Evolutionary conservation across 2,797 vertebrate species (phyloP).

Genomic region (Gambusia yucatana): DNA sequence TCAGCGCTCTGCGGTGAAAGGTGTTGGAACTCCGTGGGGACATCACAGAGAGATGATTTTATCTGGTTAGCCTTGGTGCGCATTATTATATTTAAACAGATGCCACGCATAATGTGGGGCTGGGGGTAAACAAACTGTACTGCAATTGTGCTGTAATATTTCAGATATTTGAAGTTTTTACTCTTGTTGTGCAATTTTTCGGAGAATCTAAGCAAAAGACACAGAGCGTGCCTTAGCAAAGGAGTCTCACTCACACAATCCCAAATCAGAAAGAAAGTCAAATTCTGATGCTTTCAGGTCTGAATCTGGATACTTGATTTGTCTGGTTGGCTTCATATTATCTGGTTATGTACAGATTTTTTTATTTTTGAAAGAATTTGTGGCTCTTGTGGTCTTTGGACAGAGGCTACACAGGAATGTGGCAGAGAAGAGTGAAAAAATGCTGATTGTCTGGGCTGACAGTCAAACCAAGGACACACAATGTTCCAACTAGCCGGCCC

Average conservation of each 20-base stretch:
- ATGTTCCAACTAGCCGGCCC: background rate
- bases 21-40: constrained; percentile 12
- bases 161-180: background rate
- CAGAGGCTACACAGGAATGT: background rate
- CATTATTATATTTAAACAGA: constrained; percentile 10
- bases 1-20: constrained; percentile 12
- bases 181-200: background rate
- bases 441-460: background rate
- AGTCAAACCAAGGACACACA: background rate
- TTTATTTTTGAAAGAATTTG: background rate
- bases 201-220: background rate
- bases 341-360: background rate
- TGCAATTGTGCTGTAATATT: constrained; percentile 12
- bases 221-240: background rate
- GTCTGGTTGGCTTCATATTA: background rate
- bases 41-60: constrained; percentile 16
- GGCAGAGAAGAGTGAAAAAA: background rate
- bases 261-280: background rate
- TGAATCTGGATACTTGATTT: background rate
- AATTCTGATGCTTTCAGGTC: background rate
- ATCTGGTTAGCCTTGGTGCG: background rate
- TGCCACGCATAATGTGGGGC: constrained; percentile 16
- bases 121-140: background rate
- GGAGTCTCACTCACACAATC: background rate
- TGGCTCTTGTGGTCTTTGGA: background rate